phyloP scores from a whole-genome alignment of 2,888 invertebrate genomes.

The Diplazon laetatorius region DNA sequence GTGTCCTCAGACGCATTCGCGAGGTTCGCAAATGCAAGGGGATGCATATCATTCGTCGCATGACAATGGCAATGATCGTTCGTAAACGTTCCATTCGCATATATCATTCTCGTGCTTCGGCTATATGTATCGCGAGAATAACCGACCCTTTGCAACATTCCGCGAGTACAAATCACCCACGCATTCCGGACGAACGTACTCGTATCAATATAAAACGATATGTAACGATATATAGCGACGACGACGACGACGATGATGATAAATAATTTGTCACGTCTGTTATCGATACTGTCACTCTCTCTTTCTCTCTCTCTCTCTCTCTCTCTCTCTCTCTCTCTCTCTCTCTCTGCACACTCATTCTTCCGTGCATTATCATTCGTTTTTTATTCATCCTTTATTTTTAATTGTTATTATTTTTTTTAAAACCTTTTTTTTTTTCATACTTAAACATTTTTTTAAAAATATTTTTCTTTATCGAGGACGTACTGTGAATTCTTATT shows the following conservation, averaged over 20 bases:
- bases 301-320: slow-evolving; percentile 10
- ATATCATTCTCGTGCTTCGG: neutral
- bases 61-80: slow-evolving; percentile 21
- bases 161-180: slow-evolving; percentile 53
- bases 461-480: neutral
- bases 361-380: neutral
- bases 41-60: slow-evolving; percentile 24
- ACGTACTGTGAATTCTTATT: too few relatives aligned
- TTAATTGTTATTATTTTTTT: neutral
- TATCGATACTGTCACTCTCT: slow-evolving; percentile 37
- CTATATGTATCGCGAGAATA: too few relatives aligned
- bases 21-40: slow-evolving; percentile 17
- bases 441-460: too few relatives aligned
- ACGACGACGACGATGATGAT: slow-evolving; percentile 54
- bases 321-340: neutral
- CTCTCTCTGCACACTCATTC: slow-evolving; percentile 14
- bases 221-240: slow-evolving; percentile 25
- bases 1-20: slow-evolving; percentile 41
- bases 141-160: slow-evolving; percentile 36
- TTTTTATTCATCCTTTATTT: neutral
- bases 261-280: too few relatives aligned
- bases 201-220: slow-evolving; percentile 52
- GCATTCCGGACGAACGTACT: slow-evolving; percentile 48
- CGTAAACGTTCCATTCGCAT: too few relatives aligned
- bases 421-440: slow-evolving; percentile 3